These are phyloP conservation scores for Ondatra zibethicus DNA, from an alignment of 2,113 vertebrate species.

Conservation along the genomic window DNA sequence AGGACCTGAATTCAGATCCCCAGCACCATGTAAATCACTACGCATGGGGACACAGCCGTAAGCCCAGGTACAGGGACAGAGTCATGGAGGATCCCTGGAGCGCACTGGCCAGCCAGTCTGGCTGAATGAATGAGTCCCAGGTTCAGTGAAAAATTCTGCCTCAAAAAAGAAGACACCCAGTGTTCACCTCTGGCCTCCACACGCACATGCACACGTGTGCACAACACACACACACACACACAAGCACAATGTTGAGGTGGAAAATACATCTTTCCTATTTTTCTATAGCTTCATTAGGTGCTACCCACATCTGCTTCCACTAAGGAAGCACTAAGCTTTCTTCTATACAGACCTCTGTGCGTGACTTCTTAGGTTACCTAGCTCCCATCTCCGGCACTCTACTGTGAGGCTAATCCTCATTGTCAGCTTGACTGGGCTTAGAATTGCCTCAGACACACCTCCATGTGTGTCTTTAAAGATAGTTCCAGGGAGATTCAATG, in stretches of 20 bases:
- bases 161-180: neutral
- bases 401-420: neutral
- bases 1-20: neutral
- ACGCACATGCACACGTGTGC: neutral
- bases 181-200: neutral
- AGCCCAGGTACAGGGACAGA: neutral
- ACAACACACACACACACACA: neutral
- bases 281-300: neutral
- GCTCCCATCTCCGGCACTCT: neutral
- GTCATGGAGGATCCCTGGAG: neutral
- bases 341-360: constrained; percentile 44
- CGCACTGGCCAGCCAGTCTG: neutral
- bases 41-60: neutral
- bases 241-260: neutral
- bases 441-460: neutral
- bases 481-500: neutral
- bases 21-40: neutral
- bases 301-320: neutral
- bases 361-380: neutral
- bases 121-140: neutral
- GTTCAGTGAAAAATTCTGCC: neutral
- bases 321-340: neutral
- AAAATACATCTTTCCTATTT: neutral
- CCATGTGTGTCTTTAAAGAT: neutral
- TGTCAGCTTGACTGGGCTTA: neutral